Conservation (phyloP, 2,113 vertebrate genomes). For the Triplophysa siluroides region DNA sequence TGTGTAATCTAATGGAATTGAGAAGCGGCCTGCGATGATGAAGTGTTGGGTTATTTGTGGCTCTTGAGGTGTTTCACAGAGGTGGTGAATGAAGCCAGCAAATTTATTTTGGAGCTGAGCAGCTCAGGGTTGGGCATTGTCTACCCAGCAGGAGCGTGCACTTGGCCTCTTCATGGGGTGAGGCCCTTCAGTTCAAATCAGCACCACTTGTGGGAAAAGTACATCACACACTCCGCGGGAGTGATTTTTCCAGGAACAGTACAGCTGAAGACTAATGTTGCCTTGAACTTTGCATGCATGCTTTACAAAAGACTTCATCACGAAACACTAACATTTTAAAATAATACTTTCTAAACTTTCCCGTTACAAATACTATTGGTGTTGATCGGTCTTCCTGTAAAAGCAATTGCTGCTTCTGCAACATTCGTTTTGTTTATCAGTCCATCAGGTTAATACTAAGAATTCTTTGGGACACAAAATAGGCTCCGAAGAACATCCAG, state of each 20-base stretch:
- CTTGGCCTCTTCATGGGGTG: slow-evolving; percentile 24
- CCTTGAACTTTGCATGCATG: neutral
- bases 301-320: slow-evolving; percentile 15
- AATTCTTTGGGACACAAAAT: neutral
- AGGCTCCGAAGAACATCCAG: slow-evolving; percentile 21
- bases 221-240: slow-evolving; percentile 39
- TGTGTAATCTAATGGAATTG: slow-evolving; percentile 39
- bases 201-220: slow-evolving; percentile 46
- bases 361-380: too few species aligned
- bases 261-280: slow-evolving; percentile 6
- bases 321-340: neutral
- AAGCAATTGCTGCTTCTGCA: too few species aligned
- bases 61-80: slow-evolving; percentile 17
- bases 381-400: too few species aligned
- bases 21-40: slow-evolving; percentile 29
- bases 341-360: neutral
- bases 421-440: too few species aligned
- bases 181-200: slow-evolving; percentile 46
- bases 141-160: slow-evolving; percentile 33
- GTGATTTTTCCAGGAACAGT: slow-evolving; percentile 24
- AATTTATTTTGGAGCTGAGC: neutral
- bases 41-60: slow-evolving; percentile 35
- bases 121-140: slow-evolving; percentile 6
- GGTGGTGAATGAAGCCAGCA: slow-evolving; percentile 6
- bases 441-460: too few species aligned